Base-by-base conservation (phyloP, 1,140 invertebrate species). In the Ceratina calcarata region DNA sequence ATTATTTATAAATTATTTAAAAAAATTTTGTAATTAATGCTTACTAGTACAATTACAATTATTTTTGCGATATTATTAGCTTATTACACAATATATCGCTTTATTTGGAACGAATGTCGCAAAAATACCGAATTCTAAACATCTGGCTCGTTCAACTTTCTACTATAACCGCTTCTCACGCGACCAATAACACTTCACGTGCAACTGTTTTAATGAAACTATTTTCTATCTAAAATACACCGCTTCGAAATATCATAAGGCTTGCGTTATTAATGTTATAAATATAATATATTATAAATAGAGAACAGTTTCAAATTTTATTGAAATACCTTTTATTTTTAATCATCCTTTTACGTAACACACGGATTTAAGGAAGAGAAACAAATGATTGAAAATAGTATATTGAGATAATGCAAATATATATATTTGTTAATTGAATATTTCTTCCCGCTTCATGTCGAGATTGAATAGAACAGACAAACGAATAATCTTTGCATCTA, bases 141-240 rank as follows among this genome's bases (percentile, higher is more conserved):
- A 69, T 88, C 86, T 18, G 71, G 83, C 83, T 84, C 80, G 85
- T 89, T 88, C 83, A 88, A 86, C 86, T 65, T 85, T 70, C 75
- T 65, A 72, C 82, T 86, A 88, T 75, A 80, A 73, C 69, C 60
- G 70, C 53, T 86, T 81, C 77, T 82, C 86, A 88, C 85, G 86
- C 86, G 81, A 88, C 72, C 71, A 22, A 20, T 62, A 78, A 57
- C 61, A 55, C 45, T 84, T 78, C 74, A 66, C 78, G 68, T 68
- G 62, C 57, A 37, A 24, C 27, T 37, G 75, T 80, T 53, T 22
- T 61, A 72, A 86, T 51, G 45, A 82, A 65, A 75, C 76, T 79
- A 86, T 86, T 85, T 73, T 70, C 73, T 58, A 32, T 27, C 65
- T 51, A 60, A 74, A 78, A 73, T 78, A 53, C 51, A 18, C 61